Evolutionary conservation across 1,140 invertebrate species (phyloP), one percentile per base, ranked within the genome.

Genomic region (Drosophila burlai): DNA sequence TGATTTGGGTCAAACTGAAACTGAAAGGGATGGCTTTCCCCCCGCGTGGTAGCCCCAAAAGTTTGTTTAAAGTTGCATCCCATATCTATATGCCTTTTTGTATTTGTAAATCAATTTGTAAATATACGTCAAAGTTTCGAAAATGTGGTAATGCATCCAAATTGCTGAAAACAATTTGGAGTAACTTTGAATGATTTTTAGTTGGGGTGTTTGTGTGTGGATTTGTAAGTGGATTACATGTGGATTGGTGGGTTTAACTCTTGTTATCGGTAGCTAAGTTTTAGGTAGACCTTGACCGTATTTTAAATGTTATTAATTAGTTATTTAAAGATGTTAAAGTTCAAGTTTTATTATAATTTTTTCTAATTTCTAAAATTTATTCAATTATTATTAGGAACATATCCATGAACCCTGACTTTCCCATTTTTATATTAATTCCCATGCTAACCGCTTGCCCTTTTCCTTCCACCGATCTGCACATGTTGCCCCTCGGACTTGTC

Each of bases 41-140:
- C n/a, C 42, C 11, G 31, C n/a, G 10, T 21, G 26, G 15, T 61
- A 24, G 1, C 47, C 9, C 8, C 15, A 71, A 40, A 80, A 50
- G 40, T 60, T 79, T 40, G 34, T 59, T 66, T 77, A 38, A 55
- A 71, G 26, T 74, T 74, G 66, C 67, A 74, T 58, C 38, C 52
- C 43, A 64, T 47, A 11, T 64, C 47, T 52, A 15, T 52, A 52
- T 72, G 66, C 26, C 26, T 16, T 57, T 36, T 36, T 68, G 49
- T 55, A 61, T 58, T 60, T 78, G 64, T 78, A 76, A 76, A 78
- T 78, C 76, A 78, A 76, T 78, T 78, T 78, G 74, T 68, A 78
- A 76, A 76, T 76, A 76, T 26, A 43, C 72, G 38, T 68, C 60
- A 75, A 60, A 46, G 55, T 71, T 71, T 71, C 49, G 67, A 46